These are phyloP conservation scores for Chesias legatella DNA, from an alignment of 2,888 invertebrate genomes.

Conservation along the genomic window DNA sequence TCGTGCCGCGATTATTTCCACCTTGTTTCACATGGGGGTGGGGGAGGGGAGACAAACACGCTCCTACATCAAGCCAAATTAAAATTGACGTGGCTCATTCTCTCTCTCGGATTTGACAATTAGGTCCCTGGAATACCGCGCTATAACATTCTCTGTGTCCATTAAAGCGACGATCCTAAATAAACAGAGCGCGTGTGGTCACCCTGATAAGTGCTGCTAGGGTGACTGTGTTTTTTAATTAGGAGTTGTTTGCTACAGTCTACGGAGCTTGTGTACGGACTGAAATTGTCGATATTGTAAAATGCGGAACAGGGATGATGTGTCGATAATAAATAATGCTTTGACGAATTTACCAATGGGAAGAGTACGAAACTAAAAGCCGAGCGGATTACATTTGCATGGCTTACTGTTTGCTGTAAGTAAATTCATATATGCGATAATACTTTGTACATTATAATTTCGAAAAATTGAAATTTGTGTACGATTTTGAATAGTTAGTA, in stretches of 20 bases:
- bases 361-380: too few species aligned
- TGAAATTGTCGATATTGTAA: not conserved
- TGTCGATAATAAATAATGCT: not conserved
- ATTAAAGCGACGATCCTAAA: slow-evolving; percentile 74
- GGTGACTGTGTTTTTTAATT: slow-evolving; percentile 62
- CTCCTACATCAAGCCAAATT: slow-evolving; percentile 25
- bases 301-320: not conserved
- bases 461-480: too few species aligned
- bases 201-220: slow-evolving; percentile 65
- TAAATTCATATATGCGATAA: too few species aligned
- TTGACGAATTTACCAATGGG: too few species aligned
- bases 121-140: slow-evolving; percentile 48
- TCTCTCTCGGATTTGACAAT: slow-evolving; percentile 55
- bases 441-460: too few species aligned
- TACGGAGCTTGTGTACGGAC: slow-evolving; percentile 2
- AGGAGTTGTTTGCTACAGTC: slow-evolving; percentile 34
- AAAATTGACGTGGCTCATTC: slow-evolving; percentile 33
- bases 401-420: too few species aligned
- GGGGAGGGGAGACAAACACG: slow-evolving; percentile 21
- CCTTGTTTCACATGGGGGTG: slow-evolving; percentile 27
- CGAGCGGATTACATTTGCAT: not conserved
- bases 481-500: too few species aligned
- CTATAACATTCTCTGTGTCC: slow-evolving; percentile 61
- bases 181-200: slow-evolving; percentile 67
- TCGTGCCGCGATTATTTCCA: slow-evolving; percentile 29